Evolutionary conservation across 2,888 invertebrate genomes (phyloP), one percentile per base, ranked within the genome.

Genomic region (Minunthozetes semirufus): DNA sequence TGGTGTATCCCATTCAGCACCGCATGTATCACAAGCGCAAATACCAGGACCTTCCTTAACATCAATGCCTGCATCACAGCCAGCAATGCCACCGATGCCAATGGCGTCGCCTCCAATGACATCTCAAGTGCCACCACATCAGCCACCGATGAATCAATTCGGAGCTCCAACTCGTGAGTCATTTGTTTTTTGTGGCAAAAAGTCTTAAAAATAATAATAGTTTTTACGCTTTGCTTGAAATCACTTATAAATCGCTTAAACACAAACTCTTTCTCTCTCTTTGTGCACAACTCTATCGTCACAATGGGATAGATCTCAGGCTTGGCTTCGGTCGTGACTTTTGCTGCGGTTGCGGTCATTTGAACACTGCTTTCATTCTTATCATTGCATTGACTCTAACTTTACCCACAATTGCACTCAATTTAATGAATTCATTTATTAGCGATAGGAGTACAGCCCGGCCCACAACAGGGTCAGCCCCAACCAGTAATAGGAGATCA

Each of bases 1-100:
- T 59, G 27, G 59, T 17, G 38, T 75, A 15, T 33, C 29, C 33
- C 72, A 15, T 0, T 72, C 73, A 56, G 19, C 73, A 72, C 73
- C 56, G 11, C 74, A 74, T 27, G 19, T 48, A 13, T 71, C 68
- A 15, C 48, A 38, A 53, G 56, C 46, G n/a, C 75, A 73, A 72
- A 19, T 42, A 19, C 4, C 27, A 42, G n/a, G 53, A 25, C 53
- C 13, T 46, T 19, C 46, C 9, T 29, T 29, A 5, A 50, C 46
- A 63, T 3, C 73, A 46, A 72, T 53, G 33, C 48, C 42, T 29
- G 9, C 46, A 46, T 17, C n/a, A 15, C 22, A 29, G 25, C 33
- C 4, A 22, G 9, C 59, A 27, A 42, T 72, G 73, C 4, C 73
- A 22, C 42, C 74, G 25, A 11, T 27, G 53, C 33, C 66, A 6